These are phyloP conservation scores for Mirounga angustirostris DNA, from an alignment of 2,113 vertebrate species.

Conservation along the genomic window DNA sequence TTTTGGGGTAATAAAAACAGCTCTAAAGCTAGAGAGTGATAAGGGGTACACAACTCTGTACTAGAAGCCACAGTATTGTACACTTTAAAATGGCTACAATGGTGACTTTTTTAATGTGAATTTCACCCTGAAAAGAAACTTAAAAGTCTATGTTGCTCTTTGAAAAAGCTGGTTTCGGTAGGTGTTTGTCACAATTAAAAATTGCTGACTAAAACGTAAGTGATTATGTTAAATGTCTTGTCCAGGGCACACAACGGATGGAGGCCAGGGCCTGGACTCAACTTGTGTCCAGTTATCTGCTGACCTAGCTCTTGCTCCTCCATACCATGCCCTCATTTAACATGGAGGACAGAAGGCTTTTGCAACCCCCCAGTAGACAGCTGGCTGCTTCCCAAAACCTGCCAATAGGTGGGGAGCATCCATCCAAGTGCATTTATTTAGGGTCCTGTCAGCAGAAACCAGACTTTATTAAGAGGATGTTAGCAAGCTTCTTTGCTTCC, in stretches of 20 bases:
- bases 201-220: not conserved
- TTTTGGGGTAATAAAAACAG: accelerated
- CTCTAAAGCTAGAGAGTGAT: not conserved
- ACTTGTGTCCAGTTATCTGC: not conserved
- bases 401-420: not conserved
- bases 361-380: not conserved
- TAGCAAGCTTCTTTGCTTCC: constrained; percentile 29
- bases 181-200: not conserved
- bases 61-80: not conserved
- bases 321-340: not conserved
- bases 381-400: not conserved
- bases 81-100: not conserved
- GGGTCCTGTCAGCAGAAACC: not conserved
- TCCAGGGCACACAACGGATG: not conserved
- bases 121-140: not conserved
- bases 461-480: constrained; percentile 56
- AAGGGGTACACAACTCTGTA: not conserved
- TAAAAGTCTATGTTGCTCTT: not conserved
- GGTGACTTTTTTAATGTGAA: not conserved
- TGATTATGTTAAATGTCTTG: not conserved
- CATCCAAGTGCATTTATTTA: not conserved
- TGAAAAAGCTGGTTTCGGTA: not conserved
- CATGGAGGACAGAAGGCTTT: not conserved
- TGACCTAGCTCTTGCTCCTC: not conserved
- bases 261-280: not conserved